Evolutionary conservation across 2,888 invertebrate genomes (phyloP), one percentile per base, ranked within the genome.

Genomic region (Spisula solida): DNA sequence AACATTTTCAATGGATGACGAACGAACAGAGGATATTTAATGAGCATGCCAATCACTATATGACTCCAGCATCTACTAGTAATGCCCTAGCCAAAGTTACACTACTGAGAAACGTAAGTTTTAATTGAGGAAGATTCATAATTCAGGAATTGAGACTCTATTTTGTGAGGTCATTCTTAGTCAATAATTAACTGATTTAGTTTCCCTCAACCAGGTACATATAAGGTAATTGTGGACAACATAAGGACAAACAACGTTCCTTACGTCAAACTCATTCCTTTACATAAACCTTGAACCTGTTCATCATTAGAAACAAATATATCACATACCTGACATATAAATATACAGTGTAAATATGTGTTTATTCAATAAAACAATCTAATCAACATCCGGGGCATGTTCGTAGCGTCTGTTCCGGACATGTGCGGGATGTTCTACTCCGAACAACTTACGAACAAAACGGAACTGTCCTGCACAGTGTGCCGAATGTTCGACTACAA

Each of bases 211-310:
- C 75, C 75, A 31, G 34, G 75, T 16, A 31, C 14, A 0, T 18
- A 4, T 14, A 31, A 18, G 25, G 16, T 75, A 75, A 75, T 25
- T 34, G 18, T 75, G 25, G 25, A 75, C 75, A 75, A 75, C 75
- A 75, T 75, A 31, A 34, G 75, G 25, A 75, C 75, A 75, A 75
- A 75, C 75, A 75, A 29, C 34, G 48, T 79, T 83, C 55, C 87
- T 88, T 88, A 88, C 88, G 60, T 81, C 25, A 88, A 88, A 47
- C 55, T 88, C 31, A 84, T 29, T 81, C 88, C 81, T 80, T 47
- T 80, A 84, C 29, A 81, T 47, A 34, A 47, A 81, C 88, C 66
- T 8, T 81, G 80, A 14, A 88, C 88, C 88, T 88, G 84, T 8
- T 82, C 29, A 84, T 20, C 20, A n/a, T 51, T 84, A 20, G 31